These are phyloP conservation scores for Stercorarius parasiticus DNA, from an alignment of 2,113 vertebrate species.

Conservation along the genomic window DNA sequence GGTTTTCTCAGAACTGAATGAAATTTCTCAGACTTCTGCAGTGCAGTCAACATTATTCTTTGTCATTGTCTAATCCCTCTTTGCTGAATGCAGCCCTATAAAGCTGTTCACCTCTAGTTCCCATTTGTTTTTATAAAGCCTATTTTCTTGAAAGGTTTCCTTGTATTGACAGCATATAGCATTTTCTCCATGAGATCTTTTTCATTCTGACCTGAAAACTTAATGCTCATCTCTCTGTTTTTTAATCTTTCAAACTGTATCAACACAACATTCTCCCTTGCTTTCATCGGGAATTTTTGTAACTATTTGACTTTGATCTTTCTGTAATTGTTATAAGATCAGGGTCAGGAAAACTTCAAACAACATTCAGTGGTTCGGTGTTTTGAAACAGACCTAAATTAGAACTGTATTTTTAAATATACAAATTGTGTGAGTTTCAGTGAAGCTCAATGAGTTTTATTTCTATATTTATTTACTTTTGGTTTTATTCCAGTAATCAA, in stretches of 20 bases:
- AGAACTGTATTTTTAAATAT: neutral
- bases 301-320: constrained; percentile 19
- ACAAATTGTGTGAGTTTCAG: neutral
- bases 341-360: constrained; percentile 29
- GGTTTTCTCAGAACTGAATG: neutral
- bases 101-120: neutral
- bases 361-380: neutral
- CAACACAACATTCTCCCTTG: neutral
- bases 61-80: neutral
- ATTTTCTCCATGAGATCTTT: constrained; percentile 20
- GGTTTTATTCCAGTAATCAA: neutral
- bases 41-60: neutral
- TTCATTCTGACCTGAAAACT: constrained; percentile 24
- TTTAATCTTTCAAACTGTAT: constrained; percentile 10
- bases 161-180: neutral
- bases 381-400: neutral
- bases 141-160: neutral
- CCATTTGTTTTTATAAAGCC: constrained; percentile 16
- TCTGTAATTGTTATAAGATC: neutral
- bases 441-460: neutral
- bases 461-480: neutral
- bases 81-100: neutral
- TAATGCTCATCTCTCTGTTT: neutral
- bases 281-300: neutral
- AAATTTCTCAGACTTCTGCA: neutral